These are phyloP conservation scores for Rattus rattus DNA, from an alignment of 2,113 vertebrate genomes.

Conservation along the genomic window DNA sequence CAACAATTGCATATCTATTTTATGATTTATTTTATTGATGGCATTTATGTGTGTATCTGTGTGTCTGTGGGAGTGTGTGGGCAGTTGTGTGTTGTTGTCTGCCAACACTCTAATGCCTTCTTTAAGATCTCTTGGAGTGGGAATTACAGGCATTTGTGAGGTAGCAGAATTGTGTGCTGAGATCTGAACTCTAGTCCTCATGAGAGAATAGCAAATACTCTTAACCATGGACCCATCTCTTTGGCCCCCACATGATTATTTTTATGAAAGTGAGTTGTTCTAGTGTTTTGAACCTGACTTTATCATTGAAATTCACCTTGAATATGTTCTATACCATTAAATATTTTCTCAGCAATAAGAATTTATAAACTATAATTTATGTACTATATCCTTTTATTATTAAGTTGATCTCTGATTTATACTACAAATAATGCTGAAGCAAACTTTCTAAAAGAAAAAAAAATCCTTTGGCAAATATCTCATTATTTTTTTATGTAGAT, in stretches of 20 bases:
- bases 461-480: constrained; percentile 55
- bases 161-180: background rate
- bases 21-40: background rate
- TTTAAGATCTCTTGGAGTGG: background rate
- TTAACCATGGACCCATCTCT: background rate
- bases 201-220: background rate
- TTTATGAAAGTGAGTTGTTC: constrained; percentile 32
- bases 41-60: background rate
- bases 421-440: constrained; percentile 47
- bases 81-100: background rate
- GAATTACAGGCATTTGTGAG: background rate
- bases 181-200: background rate
- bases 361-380: constrained; percentile 45
- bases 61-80: background rate
- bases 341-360: constrained; percentile 41
- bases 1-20: background rate
- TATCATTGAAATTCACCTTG: constrained; percentile 40
- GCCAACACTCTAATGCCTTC: background rate
- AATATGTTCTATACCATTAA: constrained; percentile 29
- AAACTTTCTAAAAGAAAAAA: constrained; percentile 51
- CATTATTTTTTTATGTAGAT: constrained; percentile 55
- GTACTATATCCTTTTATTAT: constrained; percentile 39
- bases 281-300: background rate
- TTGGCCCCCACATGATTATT: background rate
- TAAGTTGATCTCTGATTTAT: constrained; percentile 16